Evolutionary conservation across 2,797 vertebrate genomes (phyloP), one percentile per base, ranked within the genome.

Genomic region (Chiloscyllium punctatum): DNA sequence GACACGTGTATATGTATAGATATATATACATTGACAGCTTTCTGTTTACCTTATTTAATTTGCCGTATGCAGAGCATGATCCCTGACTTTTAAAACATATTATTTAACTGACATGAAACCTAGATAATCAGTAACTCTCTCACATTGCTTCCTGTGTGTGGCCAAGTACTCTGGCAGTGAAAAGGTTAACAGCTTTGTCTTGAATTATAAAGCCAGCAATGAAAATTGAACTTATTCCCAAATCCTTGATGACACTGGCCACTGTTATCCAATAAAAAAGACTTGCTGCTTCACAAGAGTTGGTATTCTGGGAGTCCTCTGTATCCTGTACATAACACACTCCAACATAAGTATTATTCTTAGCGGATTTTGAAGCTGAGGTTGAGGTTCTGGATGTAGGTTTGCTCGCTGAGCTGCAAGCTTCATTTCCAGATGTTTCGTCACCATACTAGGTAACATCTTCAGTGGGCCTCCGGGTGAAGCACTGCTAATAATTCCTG

Each of bases 171-270:
- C n/a, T 69, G 62, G 90, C 62, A 42, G 62, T 92, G 90, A 69
- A 42, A 62, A 42, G 90, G 33, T 92, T 92, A 92, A 42, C n/a
- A 69, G 21, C 62, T 92, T 92, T 92, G 23, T 42, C 62, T 92
- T 92, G 90, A 92, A 92, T 92, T 92, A 27, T 37, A 92, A 42
- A 92, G 68, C 37, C 62, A 92, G 62, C n/a, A 37, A 92, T 68
- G 90, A 92, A 92, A 69, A 27, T 68, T 92, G 62, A 92, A 92
- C 62, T 37, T 30, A 69, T 21, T n/a, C 37, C 66, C n/a, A 37
- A 37, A 69, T 42, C 90, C 6, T 66, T n/a, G 33, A 66, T 62
- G 92, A 15, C 6, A 2, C 33, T 69, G 62, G 42, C 42, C 37
- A 27, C 62, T 42, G 18, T n/a, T 69, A 23, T 21, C n/a, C 62